Conservation (phyloP, 2,888 invertebrate genomes). For the Leucoma salicis region DNA sequence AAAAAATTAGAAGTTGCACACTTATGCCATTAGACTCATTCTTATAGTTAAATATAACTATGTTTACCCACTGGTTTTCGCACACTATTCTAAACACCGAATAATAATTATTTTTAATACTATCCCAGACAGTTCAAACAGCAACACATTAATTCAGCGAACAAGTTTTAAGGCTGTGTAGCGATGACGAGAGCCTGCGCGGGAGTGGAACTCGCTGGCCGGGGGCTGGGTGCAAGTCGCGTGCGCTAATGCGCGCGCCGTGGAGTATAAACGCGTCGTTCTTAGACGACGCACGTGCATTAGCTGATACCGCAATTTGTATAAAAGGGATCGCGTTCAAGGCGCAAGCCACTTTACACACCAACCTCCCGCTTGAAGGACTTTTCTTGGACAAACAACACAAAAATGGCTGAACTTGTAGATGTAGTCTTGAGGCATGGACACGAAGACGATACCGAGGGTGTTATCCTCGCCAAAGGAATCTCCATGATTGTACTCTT, state of each 20-base stretch:
- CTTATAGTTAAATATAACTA: too few species aligned
- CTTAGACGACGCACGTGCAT: constrained; percentile 66
- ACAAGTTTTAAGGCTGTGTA: constrained; percentile 52
- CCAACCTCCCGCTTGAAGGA: constrained; percentile 20
- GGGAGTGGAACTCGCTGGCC: constrained; percentile 29
- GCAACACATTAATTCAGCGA: constrained; percentile 30
- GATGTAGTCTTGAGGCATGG: constrained; percentile 37
- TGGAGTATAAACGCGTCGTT: constrained; percentile 66
- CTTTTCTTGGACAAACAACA: constrained; percentile 12
- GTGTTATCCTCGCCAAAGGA: constrained; percentile 86
- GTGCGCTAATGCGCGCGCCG: too few species aligned
- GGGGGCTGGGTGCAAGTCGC: constrained; percentile 19
- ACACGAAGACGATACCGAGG: constrained; percentile 56
- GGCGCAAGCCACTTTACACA: constrained; percentile 40
- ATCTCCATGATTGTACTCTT: constrained; percentile 91
- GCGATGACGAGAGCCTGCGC: constrained; percentile 50
- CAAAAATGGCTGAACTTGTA: constrained; percentile 41
- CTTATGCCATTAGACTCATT: too few species aligned
- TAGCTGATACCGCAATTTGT: constrained; percentile 51
- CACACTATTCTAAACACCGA: too few species aligned
- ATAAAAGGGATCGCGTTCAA: constrained; percentile 61
- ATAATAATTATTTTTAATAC: too few species aligned
- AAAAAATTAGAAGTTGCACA: too few species aligned
- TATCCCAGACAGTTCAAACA: too few species aligned
- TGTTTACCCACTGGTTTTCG: too few species aligned